Percentiles rank a stretch among this genome's conserved stretches.
phyloP scores from a whole-genome alignment of 2,113 vertebrate species.

The Atractosteus spatula region DNA sequence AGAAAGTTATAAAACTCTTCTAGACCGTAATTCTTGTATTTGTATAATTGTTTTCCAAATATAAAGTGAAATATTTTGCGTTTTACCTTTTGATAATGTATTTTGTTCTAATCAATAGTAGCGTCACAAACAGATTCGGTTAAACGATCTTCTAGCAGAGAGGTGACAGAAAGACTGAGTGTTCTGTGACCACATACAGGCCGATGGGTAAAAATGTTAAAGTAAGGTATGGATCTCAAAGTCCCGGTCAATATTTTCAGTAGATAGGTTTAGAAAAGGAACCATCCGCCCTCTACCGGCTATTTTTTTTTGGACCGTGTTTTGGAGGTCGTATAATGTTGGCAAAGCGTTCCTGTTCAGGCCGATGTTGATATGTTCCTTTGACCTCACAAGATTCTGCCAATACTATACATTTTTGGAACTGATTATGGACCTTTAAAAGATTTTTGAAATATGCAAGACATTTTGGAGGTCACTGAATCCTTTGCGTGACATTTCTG shows the following conservation, averaged over 20 bases:
- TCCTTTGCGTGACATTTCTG: too few relatives aligned
- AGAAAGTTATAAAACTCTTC: too few relatives aligned
- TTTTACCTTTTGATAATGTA: constrained; percentile 37
- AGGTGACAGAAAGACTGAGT: constrained; percentile 79
- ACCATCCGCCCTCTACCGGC: constrained; percentile 78
- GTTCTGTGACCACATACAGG: constrained; percentile 70
- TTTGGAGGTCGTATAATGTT: not conserved
- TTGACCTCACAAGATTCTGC: too few relatives aligned
- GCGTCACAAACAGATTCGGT: constrained; percentile 65
- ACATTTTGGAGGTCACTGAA: too few relatives aligned
- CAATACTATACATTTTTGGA: too few relatives aligned
- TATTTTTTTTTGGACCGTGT: constrained; percentile 27
- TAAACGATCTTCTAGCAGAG: constrained; percentile 72
- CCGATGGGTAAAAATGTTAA: constrained; percentile 71
- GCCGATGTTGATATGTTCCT: too few relatives aligned
- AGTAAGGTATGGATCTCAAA: constrained; percentile 63
- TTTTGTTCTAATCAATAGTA: constrained; percentile 60
- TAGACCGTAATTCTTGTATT: too few relatives aligned
- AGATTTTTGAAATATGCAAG: too few relatives aligned
- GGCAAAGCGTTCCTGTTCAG: not conserved
- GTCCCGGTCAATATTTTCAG: constrained; percentile 63
- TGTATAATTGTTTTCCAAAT: not conserved
- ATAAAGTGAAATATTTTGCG: not conserved
- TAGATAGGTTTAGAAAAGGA: constrained; percentile 49
- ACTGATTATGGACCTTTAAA: too few relatives aligned